Evolutionary conservation across 1,140 invertebrate species (phyloP).

Genomic region (Lasioglossum albipes): DNA sequence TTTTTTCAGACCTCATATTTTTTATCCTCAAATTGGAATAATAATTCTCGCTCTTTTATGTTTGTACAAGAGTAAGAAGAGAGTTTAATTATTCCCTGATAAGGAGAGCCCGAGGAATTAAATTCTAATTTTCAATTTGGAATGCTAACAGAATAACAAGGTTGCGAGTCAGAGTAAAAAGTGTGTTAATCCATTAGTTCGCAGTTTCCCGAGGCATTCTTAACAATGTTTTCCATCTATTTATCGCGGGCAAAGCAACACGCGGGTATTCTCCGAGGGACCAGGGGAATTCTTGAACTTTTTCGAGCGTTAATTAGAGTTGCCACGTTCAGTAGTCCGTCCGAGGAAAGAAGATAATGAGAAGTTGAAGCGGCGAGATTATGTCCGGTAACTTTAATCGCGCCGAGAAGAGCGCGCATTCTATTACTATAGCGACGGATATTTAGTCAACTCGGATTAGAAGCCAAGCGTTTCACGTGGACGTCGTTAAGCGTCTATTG

Average conservation of each 20-base stretch:
- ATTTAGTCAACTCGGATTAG: conserved; percentile 63
- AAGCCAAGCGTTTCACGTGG: conserved; percentile 44
- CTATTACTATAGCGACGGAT: conserved; percentile 55
- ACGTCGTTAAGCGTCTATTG: conserved; percentile 51
- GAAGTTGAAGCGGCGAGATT: conserved; percentile 36
- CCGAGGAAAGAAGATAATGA: conserved; percentile 27
- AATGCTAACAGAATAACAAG: neutral
- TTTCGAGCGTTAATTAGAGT: conserved; percentile 29
- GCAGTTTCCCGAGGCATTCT: neutral
- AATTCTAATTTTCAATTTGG: neutral
- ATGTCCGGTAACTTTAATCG: conserved; percentile 55
- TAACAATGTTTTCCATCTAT: conserved; percentile 14
- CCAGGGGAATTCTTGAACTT: conserved; percentile 15
- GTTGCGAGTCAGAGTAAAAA: too few relatives aligned
- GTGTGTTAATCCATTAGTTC: neutral
- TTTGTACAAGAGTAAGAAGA: too few relatives aligned
- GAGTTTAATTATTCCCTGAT: too few relatives aligned
- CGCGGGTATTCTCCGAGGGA: neutral
- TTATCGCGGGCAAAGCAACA: neutral
- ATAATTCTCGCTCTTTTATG: too few relatives aligned
- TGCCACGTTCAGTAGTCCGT: conserved; percentile 12
- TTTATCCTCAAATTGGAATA: too few relatives aligned
- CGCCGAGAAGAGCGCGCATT: conserved; percentile 41
- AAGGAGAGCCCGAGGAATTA: neutral
- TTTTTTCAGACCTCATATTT: too few relatives aligned